Base-by-base conservation (phyloP, 2,797 vertebrate species). In the Rhynchonycteris naso region DNA sequence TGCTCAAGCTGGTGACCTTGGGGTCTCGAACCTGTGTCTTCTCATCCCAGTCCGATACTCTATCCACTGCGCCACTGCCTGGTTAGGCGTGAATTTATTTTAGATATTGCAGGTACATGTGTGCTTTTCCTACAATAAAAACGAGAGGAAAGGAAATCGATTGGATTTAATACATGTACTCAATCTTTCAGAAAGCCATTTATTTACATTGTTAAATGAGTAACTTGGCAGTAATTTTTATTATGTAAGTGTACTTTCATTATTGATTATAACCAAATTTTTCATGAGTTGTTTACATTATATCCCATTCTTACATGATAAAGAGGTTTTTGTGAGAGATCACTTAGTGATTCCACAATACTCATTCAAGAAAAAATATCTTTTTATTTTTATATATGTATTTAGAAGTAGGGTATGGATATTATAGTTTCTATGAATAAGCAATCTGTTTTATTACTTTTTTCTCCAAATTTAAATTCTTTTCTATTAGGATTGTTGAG, bases 201-300 rank as follows among this genome's bases (percentile, higher is more conserved):
- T 94, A 61, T 91, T 88, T 58, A 93, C 68, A 30, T 84, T 4
- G 13, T 10, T 75, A 19, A 75, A 68, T 93, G 1, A 91, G 21
- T 83, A 76, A 81, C 47, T 91, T 78, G 13, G 16, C 85, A 89
- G 38, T 76, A 84, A 59, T 90, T 89, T 87, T 89, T 65, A 38
- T 92, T 86, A 83, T 74, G 43, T 61, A 81, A 92, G 69, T 85
- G 3, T 6, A 90, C 78, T 92, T 91, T 84, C 21, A 61, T 91
- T 18, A 50, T 82, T 89, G 76, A 63, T 83, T 94, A 71, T 84
- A 22, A 28, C 47, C 43, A 33, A 35, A 74, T 63, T 83, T 92
- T 30, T 91, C 28, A n/a, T 78, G 21, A 76, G 5, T 81, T 91
- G 10, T 88, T 93, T 47, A 82, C 13, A 35, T 79, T 71, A 33